phyloP scores from a whole-genome alignment of 2,113 vertebrate species.

The Lophotis ruficrista region DNA sequence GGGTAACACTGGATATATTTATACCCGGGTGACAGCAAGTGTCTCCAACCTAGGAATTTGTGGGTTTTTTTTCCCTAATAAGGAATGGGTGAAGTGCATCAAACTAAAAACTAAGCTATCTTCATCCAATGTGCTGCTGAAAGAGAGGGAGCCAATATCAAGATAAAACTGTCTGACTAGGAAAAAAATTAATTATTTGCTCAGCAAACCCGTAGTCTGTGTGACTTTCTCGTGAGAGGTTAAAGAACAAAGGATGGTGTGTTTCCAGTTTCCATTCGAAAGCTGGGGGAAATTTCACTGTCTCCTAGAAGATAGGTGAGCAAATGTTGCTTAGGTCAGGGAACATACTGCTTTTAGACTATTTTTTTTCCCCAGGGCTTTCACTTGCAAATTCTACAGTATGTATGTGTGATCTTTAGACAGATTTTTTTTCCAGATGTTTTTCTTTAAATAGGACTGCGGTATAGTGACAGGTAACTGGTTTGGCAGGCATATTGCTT shows the following conservation, averaged over 20 bases:
- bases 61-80: background rate
- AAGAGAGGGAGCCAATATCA: background rate
- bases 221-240: constrained; percentile 4
- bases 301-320: background rate
- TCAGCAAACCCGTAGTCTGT: background rate
- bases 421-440: background rate
- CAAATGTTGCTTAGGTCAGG: background rate
- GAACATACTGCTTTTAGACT: background rate
- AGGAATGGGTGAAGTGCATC: background rate
- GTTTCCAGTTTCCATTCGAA: background rate
- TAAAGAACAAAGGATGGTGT: constrained; percentile 3
- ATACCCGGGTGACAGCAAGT: background rate
- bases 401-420: background rate
- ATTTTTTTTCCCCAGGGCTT: background rate
- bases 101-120: background rate
- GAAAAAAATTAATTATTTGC: background rate
- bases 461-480: background rate
- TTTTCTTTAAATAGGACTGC: background rate
- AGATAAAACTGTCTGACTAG: background rate
- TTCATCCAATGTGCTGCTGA: background rate
- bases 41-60: background rate
- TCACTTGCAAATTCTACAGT: background rate
- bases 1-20: background rate
- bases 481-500: background rate
- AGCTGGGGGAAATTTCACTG: background rate